These are phyloP conservation scores for Sinhomidia bicolor DNA, from an alignment of 2,888 invertebrate species.

Conservation along the genomic window DNA sequence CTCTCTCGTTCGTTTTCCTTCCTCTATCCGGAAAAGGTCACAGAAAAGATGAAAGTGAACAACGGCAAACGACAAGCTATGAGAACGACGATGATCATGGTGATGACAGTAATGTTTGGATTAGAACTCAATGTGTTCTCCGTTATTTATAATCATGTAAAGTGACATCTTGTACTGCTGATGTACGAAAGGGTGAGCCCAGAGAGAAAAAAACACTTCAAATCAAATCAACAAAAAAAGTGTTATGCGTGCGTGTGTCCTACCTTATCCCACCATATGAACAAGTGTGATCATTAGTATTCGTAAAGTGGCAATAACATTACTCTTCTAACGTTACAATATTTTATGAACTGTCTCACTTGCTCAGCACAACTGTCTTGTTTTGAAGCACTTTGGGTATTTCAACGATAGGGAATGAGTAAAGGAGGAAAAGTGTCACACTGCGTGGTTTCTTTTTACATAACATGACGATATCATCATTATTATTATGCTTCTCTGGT, in stretches of 20 bases:
- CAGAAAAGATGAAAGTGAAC: neutral
- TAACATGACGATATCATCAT: neutral
- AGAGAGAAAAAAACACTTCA: conserved; percentile 43
- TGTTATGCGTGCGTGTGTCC: neutral
- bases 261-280: conserved; percentile 4
- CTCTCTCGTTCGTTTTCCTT: neutral
- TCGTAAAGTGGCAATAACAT: conserved; percentile 64
- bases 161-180: conserved; percentile 38
- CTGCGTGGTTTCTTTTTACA: neutral
- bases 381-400: conserved; percentile 27
- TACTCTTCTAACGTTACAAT: conserved; percentile 42
- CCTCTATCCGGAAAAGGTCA: conserved; percentile 44
- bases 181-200: conserved; percentile 19
- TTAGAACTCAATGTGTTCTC: conserved; percentile 51
- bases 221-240: conserved; percentile 2
- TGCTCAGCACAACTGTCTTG: conserved; percentile 4
- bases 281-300: conserved; percentile 57
- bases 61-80: neutral
- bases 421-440: conserved; percentile 11
- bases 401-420: conserved; percentile 21
- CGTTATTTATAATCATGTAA: conserved; percentile 54
- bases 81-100: neutral
- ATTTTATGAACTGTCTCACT: conserved; percentile 31
- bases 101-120: conserved; percentile 49
- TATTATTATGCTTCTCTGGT: neutral